Conservation (phyloP, 2,888 invertebrate species). For the Argyresthia goedartella region DNA sequence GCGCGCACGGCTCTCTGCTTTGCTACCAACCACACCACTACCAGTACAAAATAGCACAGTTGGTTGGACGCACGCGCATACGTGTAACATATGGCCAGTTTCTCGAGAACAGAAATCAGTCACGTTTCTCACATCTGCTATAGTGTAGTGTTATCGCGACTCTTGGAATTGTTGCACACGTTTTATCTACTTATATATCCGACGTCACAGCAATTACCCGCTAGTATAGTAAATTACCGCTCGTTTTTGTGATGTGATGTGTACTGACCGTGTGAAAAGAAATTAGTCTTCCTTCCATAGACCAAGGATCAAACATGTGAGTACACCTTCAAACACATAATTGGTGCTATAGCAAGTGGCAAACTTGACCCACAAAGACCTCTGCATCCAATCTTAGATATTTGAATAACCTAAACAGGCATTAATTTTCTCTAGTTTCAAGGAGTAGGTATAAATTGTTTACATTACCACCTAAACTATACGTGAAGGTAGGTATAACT, state of each 20-base stretch:
- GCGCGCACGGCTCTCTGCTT: neutral
- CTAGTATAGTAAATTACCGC: neutral
- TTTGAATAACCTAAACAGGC: too few relatives aligned
- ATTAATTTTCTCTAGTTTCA: too few relatives aligned
- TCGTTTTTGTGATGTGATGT: neutral
- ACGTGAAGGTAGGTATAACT: too few relatives aligned
- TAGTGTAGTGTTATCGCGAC: neutral
- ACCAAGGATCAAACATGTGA: constrained; percentile 1
- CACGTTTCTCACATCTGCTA: neutral
- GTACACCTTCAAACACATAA: neutral
- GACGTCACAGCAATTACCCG: neutral
- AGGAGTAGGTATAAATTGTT: too few relatives aligned
- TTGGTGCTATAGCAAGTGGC: neutral
- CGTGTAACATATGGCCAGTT: neutral
- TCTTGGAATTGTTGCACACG: too few relatives aligned
- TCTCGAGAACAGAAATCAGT: neutral
- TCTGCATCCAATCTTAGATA: neutral
- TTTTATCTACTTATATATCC: neutral
- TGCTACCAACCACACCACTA: neutral
- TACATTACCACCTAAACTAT: too few relatives aligned
- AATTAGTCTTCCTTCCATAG: neutral
- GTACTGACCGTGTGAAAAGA: neutral
- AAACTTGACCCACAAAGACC: neutral
- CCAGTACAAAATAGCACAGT: neutral
- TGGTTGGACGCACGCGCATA: constrained; percentile 2